phyloP scores from a whole-genome alignment of 2,113 vertebrate genomes.

The Hemicordylus capensis region DNA sequence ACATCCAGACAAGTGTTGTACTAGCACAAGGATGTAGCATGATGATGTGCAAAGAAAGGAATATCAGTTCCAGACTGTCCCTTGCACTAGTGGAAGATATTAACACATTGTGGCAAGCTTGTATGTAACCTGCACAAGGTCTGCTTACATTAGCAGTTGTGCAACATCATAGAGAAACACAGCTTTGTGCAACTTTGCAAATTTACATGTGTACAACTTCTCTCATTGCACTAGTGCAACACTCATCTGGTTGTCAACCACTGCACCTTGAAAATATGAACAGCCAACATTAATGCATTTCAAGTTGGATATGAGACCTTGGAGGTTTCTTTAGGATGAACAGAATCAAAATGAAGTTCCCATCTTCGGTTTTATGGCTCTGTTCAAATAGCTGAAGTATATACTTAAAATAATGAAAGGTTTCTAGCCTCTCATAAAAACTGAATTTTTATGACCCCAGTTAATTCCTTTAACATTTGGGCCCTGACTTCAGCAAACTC shows the following conservation, averaged over 20 bases:
- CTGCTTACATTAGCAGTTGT: too few relatives aligned
- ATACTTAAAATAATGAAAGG: background rate
- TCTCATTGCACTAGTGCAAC: too few relatives aligned
- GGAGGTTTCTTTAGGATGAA: background rate
- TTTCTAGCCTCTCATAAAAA: background rate
- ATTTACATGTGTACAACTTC: too few relatives aligned
- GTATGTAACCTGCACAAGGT: too few relatives aligned
- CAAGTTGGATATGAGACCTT: background rate
- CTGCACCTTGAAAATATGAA: background rate
- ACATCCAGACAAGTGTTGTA: too few relatives aligned
- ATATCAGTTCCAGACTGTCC: too few relatives aligned
- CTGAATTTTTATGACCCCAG: background rate
- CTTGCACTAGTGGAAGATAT: too few relatives aligned
- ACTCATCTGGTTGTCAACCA: background rate
- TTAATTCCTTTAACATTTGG: background rate
- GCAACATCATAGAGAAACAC: too few relatives aligned
- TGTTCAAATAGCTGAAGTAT: background rate
- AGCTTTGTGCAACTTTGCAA: too few relatives aligned
- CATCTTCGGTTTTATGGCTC: slow-evolving; percentile 2
- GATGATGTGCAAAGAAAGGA: too few relatives aligned
- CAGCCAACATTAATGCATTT: background rate
- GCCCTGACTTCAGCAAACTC: background rate
- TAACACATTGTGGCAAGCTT: too few relatives aligned
- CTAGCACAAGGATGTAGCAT: too few relatives aligned
- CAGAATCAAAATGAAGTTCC: background rate